These are phyloP conservation scores for Nyctereutes procyonoides DNA, from an alignment of 2,113 vertebrate genomes.

Conservation along the genomic window DNA sequence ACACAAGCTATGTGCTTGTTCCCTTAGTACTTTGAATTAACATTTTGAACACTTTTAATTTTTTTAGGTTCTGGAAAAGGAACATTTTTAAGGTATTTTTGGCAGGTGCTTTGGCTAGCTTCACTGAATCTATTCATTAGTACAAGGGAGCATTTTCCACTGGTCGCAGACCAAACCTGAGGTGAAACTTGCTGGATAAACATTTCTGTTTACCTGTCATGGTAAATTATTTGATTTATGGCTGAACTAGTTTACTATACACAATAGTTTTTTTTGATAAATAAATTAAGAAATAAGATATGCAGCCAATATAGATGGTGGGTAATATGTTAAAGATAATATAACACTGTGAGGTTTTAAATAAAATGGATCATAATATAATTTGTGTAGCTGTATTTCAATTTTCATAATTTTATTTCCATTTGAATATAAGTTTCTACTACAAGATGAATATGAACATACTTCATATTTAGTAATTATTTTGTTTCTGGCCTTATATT, in stretches of 20 bases:
- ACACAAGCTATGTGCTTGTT: constrained; percentile 66
- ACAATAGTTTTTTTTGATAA: constrained; percentile 15
- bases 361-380: neutral
- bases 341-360: neutral
- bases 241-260: neutral
- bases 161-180: neutral
- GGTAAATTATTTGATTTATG: constrained; percentile 54
- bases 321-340: neutral
- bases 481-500: neutral
- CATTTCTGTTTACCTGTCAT: constrained; percentile 63
- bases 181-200: constrained; percentile 54
- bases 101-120: constrained; percentile 71
- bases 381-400: neutral
- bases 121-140: constrained; percentile 76
- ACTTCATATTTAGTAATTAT: neutral
- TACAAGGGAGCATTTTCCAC: constrained; percentile 63
- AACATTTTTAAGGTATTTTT: constrained; percentile 70
- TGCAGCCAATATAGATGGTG: neutral
- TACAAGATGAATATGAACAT: neutral
- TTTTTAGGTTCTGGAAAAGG: constrained; percentile 56
- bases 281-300: constrained; percentile 14
- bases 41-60: constrained; percentile 61
- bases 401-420: constrained; percentile 6
- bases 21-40: constrained; percentile 48
- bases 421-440: neutral